Conservation (phyloP, 2,888 invertebrate genomes). For the Drosophila emarginata region DNA sequence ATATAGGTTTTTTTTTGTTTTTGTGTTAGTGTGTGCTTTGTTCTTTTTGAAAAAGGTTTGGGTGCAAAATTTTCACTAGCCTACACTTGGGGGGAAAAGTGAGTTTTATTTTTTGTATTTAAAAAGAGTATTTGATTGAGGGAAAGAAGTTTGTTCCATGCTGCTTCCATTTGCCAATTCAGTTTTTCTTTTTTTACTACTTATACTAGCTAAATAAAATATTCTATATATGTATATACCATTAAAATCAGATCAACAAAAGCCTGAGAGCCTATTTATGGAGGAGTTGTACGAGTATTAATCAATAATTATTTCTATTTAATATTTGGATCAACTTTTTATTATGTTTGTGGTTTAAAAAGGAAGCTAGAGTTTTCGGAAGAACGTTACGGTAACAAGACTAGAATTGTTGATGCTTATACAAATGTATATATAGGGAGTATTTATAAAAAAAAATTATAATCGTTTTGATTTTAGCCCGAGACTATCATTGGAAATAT, state of each 20-base stretch:
- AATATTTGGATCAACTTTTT: background rate
- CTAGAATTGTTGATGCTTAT: constrained; percentile 10
- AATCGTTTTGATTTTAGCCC: too few relatives aligned
- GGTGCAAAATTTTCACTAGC: constrained; percentile 48
- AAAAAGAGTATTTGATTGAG: constrained; percentile 2
- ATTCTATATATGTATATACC: constrained; percentile 7
- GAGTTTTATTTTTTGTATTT: constrained; percentile 7
- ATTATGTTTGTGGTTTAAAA: background rate
- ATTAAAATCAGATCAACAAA: constrained; percentile 29
- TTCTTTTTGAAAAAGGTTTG: constrained; percentile 30
- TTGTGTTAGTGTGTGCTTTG: constrained; percentile 20
- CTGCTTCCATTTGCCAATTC: constrained; percentile 24
- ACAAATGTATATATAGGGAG: background rate
- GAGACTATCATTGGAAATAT: too few relatives aligned
- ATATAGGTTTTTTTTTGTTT: background rate
- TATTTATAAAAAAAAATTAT: too few relatives aligned
- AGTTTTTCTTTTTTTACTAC: constrained; percentile 32
- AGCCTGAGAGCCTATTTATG: constrained; percentile 32
- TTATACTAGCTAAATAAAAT: constrained; percentile 47
- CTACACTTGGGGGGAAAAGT: constrained; percentile 44
- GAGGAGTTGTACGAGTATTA: background rate
- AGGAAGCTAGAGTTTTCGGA: constrained; percentile 12
- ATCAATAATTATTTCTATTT: background rate
- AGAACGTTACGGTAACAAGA: constrained; percentile 10
- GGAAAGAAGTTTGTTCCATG: constrained; percentile 2